Conservation (phyloP, 2,797 vertebrate species). For the Sphenodon punctatus region DNA sequence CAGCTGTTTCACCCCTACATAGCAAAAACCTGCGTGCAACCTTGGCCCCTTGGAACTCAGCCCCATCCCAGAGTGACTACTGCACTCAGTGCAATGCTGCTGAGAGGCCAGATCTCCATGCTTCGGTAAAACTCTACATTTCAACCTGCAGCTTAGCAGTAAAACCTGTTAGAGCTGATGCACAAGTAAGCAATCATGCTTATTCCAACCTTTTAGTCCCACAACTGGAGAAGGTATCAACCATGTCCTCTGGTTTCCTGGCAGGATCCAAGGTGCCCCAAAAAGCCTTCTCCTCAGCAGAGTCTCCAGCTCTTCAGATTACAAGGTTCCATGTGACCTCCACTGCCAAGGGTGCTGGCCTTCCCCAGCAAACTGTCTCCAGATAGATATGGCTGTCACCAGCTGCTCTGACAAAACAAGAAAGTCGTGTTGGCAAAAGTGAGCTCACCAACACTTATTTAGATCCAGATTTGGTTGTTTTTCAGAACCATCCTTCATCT, state of each 20-base stretch:
- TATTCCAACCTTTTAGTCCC: slow-evolving; percentile 53
- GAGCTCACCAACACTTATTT: slow-evolving; percentile 11
- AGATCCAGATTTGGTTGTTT: slow-evolving; percentile 52
- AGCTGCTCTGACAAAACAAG: slow-evolving; percentile 42
- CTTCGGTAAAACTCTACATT: slow-evolving; percentile 69
- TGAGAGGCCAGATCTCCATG: slow-evolving; percentile 41
- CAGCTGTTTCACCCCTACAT: slow-evolving; percentile 42
- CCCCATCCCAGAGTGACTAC: slow-evolving; percentile 1
- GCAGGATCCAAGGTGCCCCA: slow-evolving; percentile 37
- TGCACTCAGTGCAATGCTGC: slow-evolving; percentile 14
- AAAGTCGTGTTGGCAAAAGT: slow-evolving; percentile 23
- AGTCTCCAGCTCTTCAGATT: slow-evolving; percentile 62
- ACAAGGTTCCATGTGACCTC: slow-evolving; percentile 70
- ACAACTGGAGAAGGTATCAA: slow-evolving; percentile 36
- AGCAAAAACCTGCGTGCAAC: slow-evolving; percentile 32
- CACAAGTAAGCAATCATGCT: slow-evolving; percentile 9
- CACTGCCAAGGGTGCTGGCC: slow-evolving; percentile 25
- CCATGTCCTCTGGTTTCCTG: background rate
- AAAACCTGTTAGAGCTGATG: slow-evolving; percentile 45
- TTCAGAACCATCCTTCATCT: slow-evolving; percentile 60
- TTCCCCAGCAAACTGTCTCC: slow-evolving; percentile 52
- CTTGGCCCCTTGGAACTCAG: slow-evolving; percentile 24
- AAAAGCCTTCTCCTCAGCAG: slow-evolving; percentile 44
- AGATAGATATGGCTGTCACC: slow-evolving; percentile 62
- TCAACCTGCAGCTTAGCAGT: slow-evolving; percentile 70